Base-by-base conservation (phyloP, 2,888 invertebrate species). In the Slavum lentiscoides region DNA sequence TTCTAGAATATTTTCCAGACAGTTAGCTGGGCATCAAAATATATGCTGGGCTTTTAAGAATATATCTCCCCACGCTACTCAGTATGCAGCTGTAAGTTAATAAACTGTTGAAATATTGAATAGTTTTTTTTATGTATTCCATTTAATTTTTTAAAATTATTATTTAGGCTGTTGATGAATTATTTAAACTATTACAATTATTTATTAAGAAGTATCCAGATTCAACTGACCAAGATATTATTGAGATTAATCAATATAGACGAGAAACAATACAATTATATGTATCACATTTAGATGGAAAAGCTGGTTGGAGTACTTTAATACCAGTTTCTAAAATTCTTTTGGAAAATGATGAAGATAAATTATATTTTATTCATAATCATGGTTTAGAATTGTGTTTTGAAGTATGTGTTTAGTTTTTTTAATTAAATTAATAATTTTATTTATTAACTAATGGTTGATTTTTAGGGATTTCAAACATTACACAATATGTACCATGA, bases 1-100 rank as follows among this genome's bases (percentile, higher is more conserved):
- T 84, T 96, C 96, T 8, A 90, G 92, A 68, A 88, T 91, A 39
- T 95, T 97, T 87, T 94, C 96, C 8, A 90, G 95, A 76, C 92
- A 94, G 85, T 89, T 97, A 81, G 94, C 96, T 0, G 92, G 92
- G 84, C 97, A 97, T 88, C 96, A 97, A 88, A 97, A 97, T 88
- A 91, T 97, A 66, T 95, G 95, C 86, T 97, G 97, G 97, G 97
- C 97, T 43, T 97, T 97, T 87, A 93, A 96, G 85, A 97, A 97
- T 87, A 96, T 97, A 83, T 95, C 96, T 55, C 96, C 96, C n/a
- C 96, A 96, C 87, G 95, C 96, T 9, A 95, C 95, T 37, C 93
- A 97, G 84, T 97, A 97, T 88, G 92, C 94, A 23, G 91, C 91
- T 83, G 92, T 90, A 86, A 87, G 86, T 85, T 61, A 37, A 66